Percentiles rank a stretch among this genome's conserved stretches.
These are phyloP conservation scores for Orius insidiosus DNA, from an alignment of 1,140 invertebrate genomes.

Conservation along the genomic window DNA sequence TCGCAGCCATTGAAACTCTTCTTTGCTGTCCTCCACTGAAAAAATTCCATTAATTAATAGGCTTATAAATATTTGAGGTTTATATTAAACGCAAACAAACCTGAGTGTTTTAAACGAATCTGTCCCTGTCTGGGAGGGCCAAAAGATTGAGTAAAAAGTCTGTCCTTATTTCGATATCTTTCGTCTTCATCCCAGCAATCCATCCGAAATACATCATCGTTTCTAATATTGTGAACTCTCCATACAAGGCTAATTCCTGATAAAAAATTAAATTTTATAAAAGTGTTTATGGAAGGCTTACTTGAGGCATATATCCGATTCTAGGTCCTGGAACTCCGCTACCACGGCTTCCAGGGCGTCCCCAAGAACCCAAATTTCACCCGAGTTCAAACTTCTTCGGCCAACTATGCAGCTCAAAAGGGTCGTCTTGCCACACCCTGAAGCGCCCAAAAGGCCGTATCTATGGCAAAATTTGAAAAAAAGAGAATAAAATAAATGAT, in stretches of 20 bases:
- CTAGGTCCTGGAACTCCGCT: conserved; percentile 71
- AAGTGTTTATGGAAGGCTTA: conserved; percentile 12
- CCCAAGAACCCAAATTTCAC: conserved; percentile 76
- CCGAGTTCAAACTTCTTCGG: conserved; percentile 56
- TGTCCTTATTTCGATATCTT: conserved; percentile 60
- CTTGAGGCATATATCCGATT: conserved; percentile 42
- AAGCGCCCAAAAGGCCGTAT: conserved; percentile 72
- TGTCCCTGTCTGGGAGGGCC: conserved; percentile 65
- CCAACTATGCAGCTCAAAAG: conserved; percentile 76
- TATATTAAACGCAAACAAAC: no score
- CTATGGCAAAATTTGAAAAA: conserved; percentile 27
- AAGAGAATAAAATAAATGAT: background rate
- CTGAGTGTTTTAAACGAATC: conserved; percentile 68
- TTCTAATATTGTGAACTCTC: conserved; percentile 86
- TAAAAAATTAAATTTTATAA: conserved; percentile 24
- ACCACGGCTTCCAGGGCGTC: conserved; percentile 52
- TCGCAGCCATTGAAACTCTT: conserved; percentile 66
- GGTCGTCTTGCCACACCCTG: conserved; percentile 72
- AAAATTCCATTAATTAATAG: conserved; percentile 11
- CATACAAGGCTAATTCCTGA: conserved; percentile 84
- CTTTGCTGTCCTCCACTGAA: conserved; percentile 76
- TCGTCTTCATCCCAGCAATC: conserved; percentile 76
- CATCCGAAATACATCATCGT: conserved; percentile 93
- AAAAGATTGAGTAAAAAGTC: conserved; percentile 80
- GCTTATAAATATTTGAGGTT: no score